These are phyloP conservation scores for Calosoma granatense DNA, from an alignment of 1,140 invertebrate genomes.

Conservation along the genomic window DNA sequence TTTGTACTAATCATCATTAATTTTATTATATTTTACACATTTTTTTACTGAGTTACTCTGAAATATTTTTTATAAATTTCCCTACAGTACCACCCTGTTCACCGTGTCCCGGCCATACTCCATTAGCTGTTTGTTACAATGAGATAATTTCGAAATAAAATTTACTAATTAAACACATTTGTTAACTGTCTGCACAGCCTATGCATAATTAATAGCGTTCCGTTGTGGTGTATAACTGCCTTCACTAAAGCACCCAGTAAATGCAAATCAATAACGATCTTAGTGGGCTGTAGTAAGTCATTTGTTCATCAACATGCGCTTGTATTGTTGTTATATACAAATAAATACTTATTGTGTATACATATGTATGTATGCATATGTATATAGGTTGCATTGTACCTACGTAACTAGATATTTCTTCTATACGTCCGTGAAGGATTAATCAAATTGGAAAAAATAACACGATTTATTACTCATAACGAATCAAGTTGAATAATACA, in stretches of 20 bases:
- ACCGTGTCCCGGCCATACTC: neutral
- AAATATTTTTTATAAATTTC: too few relatives aligned
- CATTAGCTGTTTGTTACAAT: constrained; percentile 3
- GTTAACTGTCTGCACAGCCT: neutral
- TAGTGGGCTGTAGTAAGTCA: neutral
- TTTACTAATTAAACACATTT: constrained; percentile 9
- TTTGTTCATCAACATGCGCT: neutral
- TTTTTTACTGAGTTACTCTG: too few relatives aligned
- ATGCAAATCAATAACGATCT: neutral
- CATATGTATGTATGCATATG: neutral
- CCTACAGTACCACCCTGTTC: neutral
- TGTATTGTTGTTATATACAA: neutral
- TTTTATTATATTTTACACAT: too few relatives aligned
- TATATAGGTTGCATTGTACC: neutral
- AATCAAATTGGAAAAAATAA: too few relatives aligned
- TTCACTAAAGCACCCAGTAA: neutral
- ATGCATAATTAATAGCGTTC: constrained; percentile 1
- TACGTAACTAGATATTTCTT: too few relatives aligned
- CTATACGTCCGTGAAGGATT: too few relatives aligned
- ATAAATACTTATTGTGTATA: neutral
- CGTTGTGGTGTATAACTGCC: neutral
- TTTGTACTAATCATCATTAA: too few relatives aligned
- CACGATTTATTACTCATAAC: too few relatives aligned
- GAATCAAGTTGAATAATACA: too few relatives aligned
- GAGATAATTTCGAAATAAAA: constrained; percentile 7